These are phyloP conservation scores for Peromyscus nudipes DNA, from an alignment of 2,797 vertebrate species.

Conservation along the genomic window DNA sequence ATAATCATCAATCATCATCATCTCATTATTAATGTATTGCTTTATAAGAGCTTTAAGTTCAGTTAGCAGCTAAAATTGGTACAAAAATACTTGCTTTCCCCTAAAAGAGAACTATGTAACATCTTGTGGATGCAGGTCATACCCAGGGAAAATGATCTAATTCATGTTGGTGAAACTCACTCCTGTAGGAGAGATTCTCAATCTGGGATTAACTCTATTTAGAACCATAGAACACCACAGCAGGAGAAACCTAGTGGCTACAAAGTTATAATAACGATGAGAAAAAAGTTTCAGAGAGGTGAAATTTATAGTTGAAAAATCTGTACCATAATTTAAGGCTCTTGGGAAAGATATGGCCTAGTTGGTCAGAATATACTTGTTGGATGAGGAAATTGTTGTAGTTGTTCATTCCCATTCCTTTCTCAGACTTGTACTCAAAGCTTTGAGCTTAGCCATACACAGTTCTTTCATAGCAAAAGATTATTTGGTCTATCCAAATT, in stretches of 20 bases:
- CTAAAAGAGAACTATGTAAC: slow-evolving; percentile 45
- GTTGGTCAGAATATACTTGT: slow-evolving; percentile 38
- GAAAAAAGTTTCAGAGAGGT: slow-evolving; percentile 16
- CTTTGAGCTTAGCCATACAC: not conserved
- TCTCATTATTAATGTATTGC: not conserved
- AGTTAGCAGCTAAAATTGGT: slow-evolving; percentile 34
- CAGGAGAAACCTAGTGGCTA: slow-evolving; percentile 44
- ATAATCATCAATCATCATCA: not conserved
- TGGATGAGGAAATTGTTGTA: slow-evolving; percentile 33
- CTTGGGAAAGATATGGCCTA: slow-evolving; percentile 15
- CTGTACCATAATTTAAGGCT: slow-evolving; percentile 20
- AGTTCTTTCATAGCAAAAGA: slow-evolving; percentile 30
- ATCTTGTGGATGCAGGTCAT: not conserved
- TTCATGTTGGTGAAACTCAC: slow-evolving; percentile 24
- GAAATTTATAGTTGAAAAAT: slow-evolving; percentile 58
- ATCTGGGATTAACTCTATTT: slow-evolving; percentile 33
- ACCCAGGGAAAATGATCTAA: slow-evolving; percentile 44
- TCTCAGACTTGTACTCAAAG: slow-evolving; percentile 37
- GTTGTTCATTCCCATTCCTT: not conserved
- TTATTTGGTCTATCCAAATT: slow-evolving; percentile 12
- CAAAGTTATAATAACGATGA: slow-evolving; percentile 47
- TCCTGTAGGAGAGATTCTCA: slow-evolving; percentile 9
- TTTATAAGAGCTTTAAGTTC: slow-evolving; percentile 15
- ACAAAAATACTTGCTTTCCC: slow-evolving; percentile 44
- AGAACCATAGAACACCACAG: slow-evolving; percentile 24